phyloP scores from a whole-genome alignment of 2,888 invertebrate genomes.

The Nemurella pictetii region DNA sequence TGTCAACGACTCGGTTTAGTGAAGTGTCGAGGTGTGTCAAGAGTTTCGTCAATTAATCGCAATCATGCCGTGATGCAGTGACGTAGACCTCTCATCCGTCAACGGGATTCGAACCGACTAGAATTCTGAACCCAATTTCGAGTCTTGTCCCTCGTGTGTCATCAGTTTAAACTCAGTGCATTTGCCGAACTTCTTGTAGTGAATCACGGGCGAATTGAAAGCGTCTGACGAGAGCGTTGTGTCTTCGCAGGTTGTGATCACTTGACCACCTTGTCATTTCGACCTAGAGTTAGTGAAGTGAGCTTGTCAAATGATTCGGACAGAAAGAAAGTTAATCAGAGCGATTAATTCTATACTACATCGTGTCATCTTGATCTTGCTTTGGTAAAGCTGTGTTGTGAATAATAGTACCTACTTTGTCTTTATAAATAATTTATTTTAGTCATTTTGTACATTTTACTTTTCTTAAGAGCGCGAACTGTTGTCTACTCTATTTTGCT shows the following conservation, averaged over 20 bases:
- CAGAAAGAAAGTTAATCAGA: background rate
- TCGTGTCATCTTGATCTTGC: background rate
- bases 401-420: constrained; percentile 18
- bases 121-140: no score
- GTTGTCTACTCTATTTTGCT: constrained; percentile 36
- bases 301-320: background rate
- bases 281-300: no score
- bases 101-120: background rate
- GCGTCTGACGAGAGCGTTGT: background rate
- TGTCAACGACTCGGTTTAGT: background rate
- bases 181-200: no score
- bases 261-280: background rate
- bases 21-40: background rate
- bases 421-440: constrained; percentile 28
- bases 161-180: no score
- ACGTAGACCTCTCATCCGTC: no score
- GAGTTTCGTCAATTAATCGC: background rate
- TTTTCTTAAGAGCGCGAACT: constrained; percentile 30
- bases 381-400: constrained; percentile 10
- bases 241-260: background rate
- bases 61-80: no score
- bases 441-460: constrained; percentile 24
- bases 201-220: background rate
- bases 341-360: background rate
- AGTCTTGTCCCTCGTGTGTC: no score